A percentile compares a stretch with the other conserved stretches of the same genome.
Conservation (phyloP, 2,113 vertebrate species). For the Ancistrus triradiatus region DNA sequence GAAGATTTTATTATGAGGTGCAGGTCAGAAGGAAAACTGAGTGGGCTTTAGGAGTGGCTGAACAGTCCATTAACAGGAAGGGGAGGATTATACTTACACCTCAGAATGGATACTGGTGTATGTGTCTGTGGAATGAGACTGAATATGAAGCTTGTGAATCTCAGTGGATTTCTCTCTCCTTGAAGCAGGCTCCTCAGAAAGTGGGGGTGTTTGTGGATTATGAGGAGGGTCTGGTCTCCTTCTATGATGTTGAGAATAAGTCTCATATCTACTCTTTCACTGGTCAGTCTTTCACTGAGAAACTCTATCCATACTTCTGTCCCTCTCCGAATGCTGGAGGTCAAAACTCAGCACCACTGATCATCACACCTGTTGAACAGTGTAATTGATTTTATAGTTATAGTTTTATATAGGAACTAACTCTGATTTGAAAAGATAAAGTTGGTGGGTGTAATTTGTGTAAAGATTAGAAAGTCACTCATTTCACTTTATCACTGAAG, state of each 20-base stretch:
- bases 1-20: conserved; percentile 1
- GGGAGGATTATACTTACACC: background rate
- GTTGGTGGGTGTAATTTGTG: too few relatives aligned
- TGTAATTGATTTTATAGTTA: too few relatives aligned
- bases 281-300: background rate
- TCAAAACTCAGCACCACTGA: background rate
- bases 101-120: background rate
- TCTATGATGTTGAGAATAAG: background rate
- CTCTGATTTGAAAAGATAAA: too few relatives aligned
- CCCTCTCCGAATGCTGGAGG: background rate
- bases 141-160: background rate
- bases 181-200: background rate
- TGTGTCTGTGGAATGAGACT: background rate
- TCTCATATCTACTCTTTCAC: background rate
- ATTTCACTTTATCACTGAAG: too few relatives aligned
- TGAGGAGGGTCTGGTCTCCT: background rate
- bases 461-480: too few relatives aligned
- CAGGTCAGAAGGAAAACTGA: background rate
- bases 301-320: background rate
- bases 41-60: background rate
- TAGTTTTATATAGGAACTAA: too few relatives aligned
- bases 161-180: background rate
- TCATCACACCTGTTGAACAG: background rate
- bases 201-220: conserved; percentile 7
- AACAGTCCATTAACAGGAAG: background rate